Base-by-base conservation (phyloP, 2,797 vertebrate species). In the Furcifer pardalis region DNA sequence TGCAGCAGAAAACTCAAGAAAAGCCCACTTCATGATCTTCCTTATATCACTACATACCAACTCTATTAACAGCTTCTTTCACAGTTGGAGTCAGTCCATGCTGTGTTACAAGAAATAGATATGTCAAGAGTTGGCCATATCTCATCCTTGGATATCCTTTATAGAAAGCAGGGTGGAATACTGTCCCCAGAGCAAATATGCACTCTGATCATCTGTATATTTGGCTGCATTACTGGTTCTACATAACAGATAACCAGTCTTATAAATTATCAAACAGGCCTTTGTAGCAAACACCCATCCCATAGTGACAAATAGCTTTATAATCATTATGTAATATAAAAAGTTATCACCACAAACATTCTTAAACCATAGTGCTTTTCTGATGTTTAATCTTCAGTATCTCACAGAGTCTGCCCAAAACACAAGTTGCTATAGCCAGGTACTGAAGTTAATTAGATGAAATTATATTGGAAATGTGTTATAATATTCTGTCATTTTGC, bases 391-490 rank as follows among this genome's bases (percentile, higher is more conserved):
- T 59, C n/a, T 80, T 59, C 30, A 35, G 59, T 44, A 35, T 59
- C 68, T 60, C 17, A 5, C 60, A 85, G 52, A 44, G 32, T 17
- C 23, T 17, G 30, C 4, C 42, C 73, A 88, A 79, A 89, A 37
- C 30, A 7, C 9, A 49, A 0, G 71, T 46, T 56, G 15, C 49
- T 81, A 84, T 83, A 66, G 72, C 60, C 59, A 42, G 37, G 71
- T 56, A 73, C 83, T 85, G 35, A 89, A 84, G 62, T 25, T 30
- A 82, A 87, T 83, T 19, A 84, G 80, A 42, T 69, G 77, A 88
- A 84, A 89, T 77, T 77, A n/a, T 87, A 86, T 78, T 69, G 44
- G 77, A 40, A 68, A 82, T 35, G 52, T 40, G 8, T 27, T 52
- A 30, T 65, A 68, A 71, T 19, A 46, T 9, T 30, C 52, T 62